Evolutionary conservation across 53 echinoderm and acorn worm genomes (phyloP), one percentile per base, ranked within the genome.

Genomic region (Actinopyga echinites): DNA sequence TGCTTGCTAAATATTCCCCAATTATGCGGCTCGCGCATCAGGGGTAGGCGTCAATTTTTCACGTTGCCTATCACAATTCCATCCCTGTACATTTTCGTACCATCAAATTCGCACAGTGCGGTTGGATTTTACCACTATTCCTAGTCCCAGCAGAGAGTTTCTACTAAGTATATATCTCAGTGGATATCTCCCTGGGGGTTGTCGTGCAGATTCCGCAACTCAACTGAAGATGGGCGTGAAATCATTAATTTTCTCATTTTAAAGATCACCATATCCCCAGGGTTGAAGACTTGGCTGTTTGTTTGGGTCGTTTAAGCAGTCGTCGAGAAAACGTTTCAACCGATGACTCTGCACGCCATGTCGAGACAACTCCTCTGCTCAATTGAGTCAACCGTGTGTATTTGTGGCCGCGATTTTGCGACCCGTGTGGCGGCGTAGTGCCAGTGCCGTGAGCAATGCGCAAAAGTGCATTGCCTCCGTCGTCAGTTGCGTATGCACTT

Each of bases 231-330:
- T 68, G 68, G 68, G 68, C 68, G 68, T 68, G 68, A 68, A 68
- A 68, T 68, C 68, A 68, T 68, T 68, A 68, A 68, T 68, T 68
- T 68, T 68, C 68, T 68, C 68, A 68, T 68, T 68, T 68, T 34
- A 38, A 37, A 68, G 68, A 68, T 68, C 68, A 20, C 68, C 68
- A 38, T 68, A 30, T 68, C 68, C 68, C 68, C 8, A 68, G 68
- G 68, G 68, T 38, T 68, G 31, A 9, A 68, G 68, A n/a, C n/a
- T n/a, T 38, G 13, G 68, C n/a, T 68, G 68, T 68, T 68, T 68
- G 68, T 68, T 68, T 68, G 68, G 68, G 68, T 68, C 68, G 17
- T 17, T 31, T 63, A 49, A 49, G 49, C 13, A 49, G 7, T 44
- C 8, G 49, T 49, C 49, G 49, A 49, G 49, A 49, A 49, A 49